Conservation (phyloP, 1,140 invertebrate genomes). For the Drosophila kurseongensis region DNA sequence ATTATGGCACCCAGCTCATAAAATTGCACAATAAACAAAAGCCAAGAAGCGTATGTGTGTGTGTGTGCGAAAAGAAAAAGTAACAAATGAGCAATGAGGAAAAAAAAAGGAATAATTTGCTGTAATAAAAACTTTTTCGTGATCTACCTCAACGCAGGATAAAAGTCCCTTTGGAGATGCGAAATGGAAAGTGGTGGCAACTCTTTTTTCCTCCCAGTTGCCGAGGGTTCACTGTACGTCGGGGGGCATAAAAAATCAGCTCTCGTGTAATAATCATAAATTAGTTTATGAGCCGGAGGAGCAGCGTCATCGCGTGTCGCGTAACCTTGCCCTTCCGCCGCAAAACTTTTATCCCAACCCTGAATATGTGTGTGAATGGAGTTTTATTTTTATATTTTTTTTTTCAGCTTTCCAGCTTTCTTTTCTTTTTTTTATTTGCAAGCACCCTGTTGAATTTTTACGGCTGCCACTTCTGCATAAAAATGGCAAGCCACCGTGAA, state of each 20-base stretch:
- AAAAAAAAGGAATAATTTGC: slow-evolving; percentile 48
- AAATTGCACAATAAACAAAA: slow-evolving; percentile 80
- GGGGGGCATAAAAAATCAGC: slow-evolving; percentile 77
- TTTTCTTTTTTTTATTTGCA: slow-evolving; percentile 30
- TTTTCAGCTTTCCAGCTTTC: slow-evolving; percentile 5
- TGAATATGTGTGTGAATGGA: slow-evolving; percentile 2
- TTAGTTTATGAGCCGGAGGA: slow-evolving; percentile 78
- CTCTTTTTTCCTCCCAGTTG: slow-evolving; percentile 17
- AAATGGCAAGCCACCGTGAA: slow-evolving; percentile 46
- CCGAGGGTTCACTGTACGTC: slow-evolving; percentile 23
- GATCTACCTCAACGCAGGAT: slow-evolving; percentile 77
- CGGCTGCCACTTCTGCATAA: slow-evolving; percentile 68
- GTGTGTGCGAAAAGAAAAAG: slow-evolving; percentile 33
- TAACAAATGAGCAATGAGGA: slow-evolving; percentile 62
- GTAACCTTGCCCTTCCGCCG: slow-evolving; percentile 74
- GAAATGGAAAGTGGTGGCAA: slow-evolving; percentile 67
- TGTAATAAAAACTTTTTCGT: slow-evolving; percentile 81
- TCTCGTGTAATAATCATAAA: slow-evolving; percentile 83
- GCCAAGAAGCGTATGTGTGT: slow-evolving; percentile 10
- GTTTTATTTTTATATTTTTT: slow-evolving; percentile 17
- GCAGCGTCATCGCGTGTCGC: slow-evolving; percentile 68
- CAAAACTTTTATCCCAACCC: slow-evolving; percentile 4
- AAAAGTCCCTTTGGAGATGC: slow-evolving; percentile 27
- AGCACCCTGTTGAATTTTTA: slow-evolving; percentile 79
- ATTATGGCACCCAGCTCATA: slow-evolving; percentile 76